Evolutionary conservation across 2,888 invertebrate genomes (phyloP).

Genomic region (Mantis religiosa): DNA sequence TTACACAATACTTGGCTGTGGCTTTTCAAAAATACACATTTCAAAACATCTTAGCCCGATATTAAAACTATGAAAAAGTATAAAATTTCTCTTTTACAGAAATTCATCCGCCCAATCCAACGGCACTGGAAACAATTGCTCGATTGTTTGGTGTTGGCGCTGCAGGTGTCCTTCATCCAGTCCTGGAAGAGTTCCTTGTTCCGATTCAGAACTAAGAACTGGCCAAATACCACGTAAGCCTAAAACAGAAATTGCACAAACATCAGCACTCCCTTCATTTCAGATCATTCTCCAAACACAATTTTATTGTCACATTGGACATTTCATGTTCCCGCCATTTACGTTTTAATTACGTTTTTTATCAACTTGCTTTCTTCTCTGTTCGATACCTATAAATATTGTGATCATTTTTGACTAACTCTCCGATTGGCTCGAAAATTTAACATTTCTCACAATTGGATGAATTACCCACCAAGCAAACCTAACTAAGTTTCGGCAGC

Average conservation of each 20-base stretch:
- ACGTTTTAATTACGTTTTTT: too few relatives aligned
- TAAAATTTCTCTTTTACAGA: constrained; percentile 63
- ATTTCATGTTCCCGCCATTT: too few relatives aligned
- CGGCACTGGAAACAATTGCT: constrained; percentile 91
- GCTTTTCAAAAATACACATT: not conserved
- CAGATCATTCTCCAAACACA: too few relatives aligned
- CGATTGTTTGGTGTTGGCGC: constrained; percentile 89
- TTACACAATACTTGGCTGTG: not conserved
- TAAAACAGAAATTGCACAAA: constrained; percentile 47
- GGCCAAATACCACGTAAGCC: constrained; percentile 97
- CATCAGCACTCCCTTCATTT: too few relatives aligned
- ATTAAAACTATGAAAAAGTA: not conserved
- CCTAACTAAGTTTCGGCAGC: too few relatives aligned
- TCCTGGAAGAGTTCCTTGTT: constrained; percentile 92
- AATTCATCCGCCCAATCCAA: constrained; percentile 98
- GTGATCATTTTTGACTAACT: too few relatives aligned
- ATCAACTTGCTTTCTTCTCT: too few relatives aligned
- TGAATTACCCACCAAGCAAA: too few relatives aligned
- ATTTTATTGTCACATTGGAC: too few relatives aligned
- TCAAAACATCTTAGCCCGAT: not conserved
- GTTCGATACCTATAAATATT: too few relatives aligned
- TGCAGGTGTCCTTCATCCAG: constrained; percentile 94
- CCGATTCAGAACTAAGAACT: constrained; percentile 92
- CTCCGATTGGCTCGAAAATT: too few relatives aligned
- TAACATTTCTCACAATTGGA: too few relatives aligned